Evolutionary conservation across 2,888 invertebrate genomes (phyloP), one percentile per base, ranked within the genome.

Genomic region (Meandrusa payeni): DNA sequence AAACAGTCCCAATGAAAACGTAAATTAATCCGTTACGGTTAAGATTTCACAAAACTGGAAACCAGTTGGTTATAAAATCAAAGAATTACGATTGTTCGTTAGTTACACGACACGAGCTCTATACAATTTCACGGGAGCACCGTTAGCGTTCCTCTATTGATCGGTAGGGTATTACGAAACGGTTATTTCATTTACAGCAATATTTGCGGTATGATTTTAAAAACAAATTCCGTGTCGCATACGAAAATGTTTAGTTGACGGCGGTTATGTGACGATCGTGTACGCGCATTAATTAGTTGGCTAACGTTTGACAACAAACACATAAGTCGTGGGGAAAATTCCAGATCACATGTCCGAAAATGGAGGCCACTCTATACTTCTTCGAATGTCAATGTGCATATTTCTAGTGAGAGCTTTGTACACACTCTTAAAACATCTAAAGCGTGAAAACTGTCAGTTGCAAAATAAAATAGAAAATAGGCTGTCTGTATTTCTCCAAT

Each of bases 281-380:
- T 56, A 59, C 61, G 43, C 61, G 86, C 86, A 86, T 86, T 83
- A 82, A 86, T 86, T 69, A 75, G 58, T 52, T 55, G 57, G 61
- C 58, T 62, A 58, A 64, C 59, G 60, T 65, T 68, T 62, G 61
- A 57, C 55, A 56, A 68, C 63, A 57, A 67, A 69, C 69, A 57
- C 65, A 61, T 66, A 58, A 50, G 55, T 48, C 52, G 53, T 51
- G 55, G 55, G 61, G 64, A 67, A 75, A 71, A 71, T 65, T 62
- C 63, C 57, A 62, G 57, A 60, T 58, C 61, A 63, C 62, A 62
- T 57, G 59, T 58, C 53, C 57, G 50, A 60, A 66, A 59, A 57
- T 45, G 45, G 28, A 45, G 52, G 51, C 50, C 6, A 24, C 17
- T 17, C 29, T 12, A 9, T 6, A 9, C 31, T 43, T 41, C 56